Conservation (phyloP, 2,113 vertebrate genomes). For the Peromyscus leucopus region DNA sequence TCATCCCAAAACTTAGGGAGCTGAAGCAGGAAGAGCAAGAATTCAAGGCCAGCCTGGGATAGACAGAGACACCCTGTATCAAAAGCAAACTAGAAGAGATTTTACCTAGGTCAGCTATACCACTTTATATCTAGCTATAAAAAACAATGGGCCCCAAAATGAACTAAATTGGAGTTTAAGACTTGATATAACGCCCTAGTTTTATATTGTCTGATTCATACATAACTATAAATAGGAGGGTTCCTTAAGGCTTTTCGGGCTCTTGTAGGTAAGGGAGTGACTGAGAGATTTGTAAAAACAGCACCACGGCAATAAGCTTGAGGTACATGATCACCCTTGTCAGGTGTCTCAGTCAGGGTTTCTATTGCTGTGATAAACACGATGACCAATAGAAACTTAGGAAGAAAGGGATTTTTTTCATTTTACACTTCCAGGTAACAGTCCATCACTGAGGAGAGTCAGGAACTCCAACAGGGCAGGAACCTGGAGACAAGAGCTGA, state of each 20-base stretch:
- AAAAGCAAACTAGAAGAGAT: not conserved
- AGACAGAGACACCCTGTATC: not conserved
- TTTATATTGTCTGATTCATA: not conserved
- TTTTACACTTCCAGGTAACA: not conserved
- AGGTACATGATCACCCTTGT: not conserved
- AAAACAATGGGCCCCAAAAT: not conserved
- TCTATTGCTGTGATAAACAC: too few species aligned
- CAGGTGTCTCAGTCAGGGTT: not conserved
- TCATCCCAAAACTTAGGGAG: not conserved
- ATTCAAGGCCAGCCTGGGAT: not conserved
- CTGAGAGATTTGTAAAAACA: not conserved
- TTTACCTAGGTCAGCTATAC: too few species aligned
- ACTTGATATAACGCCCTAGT: slow-evolving; percentile 10
- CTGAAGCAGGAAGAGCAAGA: not conserved
- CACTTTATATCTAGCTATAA: not conserved
- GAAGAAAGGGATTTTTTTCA: too few species aligned
- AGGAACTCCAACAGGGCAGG: not conserved
- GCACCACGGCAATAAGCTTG: not conserved
- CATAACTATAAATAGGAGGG: slow-evolving; percentile 35
- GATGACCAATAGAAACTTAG: too few species aligned
- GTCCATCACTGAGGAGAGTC: not conserved
- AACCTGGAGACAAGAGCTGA: not conserved
- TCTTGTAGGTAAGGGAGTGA: not conserved
- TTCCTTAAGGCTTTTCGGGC: not conserved
- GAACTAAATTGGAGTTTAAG: not conserved